phyloP scores from a whole-genome alignment of 2,888 invertebrate species.

The Pecten maximus region DNA sequence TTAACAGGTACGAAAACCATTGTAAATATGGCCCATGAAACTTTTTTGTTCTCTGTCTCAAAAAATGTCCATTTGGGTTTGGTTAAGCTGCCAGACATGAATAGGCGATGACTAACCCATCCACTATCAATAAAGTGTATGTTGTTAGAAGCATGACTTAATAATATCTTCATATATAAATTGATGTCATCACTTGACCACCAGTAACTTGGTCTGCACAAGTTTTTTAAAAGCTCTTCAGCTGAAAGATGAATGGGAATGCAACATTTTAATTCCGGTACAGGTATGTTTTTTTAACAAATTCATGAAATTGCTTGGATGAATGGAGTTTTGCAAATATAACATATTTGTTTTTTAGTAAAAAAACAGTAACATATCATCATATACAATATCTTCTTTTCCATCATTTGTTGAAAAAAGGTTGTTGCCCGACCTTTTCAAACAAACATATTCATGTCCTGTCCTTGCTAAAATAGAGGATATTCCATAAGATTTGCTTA shows the following conservation, averaged over 20 bases:
- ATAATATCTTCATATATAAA: background rate
- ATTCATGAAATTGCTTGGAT: no score
- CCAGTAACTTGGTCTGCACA: slow-evolving; percentile 21
- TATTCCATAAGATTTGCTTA: no score
- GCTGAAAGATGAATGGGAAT: no score
- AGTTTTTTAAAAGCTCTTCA: background rate
- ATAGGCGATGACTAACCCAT: background rate
- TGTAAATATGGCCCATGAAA: slow-evolving; percentile 12
- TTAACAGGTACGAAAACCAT: slow-evolving; percentile 42
- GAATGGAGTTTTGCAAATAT: no score
- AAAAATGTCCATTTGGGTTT: slow-evolving; percentile 26
- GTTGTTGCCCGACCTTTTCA: no score
- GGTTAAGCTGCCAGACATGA: slow-evolving; percentile 16
- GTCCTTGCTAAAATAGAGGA: no score
- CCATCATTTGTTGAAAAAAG: no score
- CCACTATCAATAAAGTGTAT: slow-evolving; percentile 35
- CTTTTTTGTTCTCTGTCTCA: background rate
- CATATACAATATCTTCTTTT: no score
- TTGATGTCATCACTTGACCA: background rate
- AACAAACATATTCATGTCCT: no score
- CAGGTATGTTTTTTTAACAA: background rate
- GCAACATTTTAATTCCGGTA: slow-evolving; percentile 1
- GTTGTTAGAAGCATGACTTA: background rate
- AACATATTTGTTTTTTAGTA: no score
- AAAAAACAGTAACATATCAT: no score